Base-by-base conservation (phyloP, 2,888 invertebrate genomes). In the Cosmia pyralina region DNA sequence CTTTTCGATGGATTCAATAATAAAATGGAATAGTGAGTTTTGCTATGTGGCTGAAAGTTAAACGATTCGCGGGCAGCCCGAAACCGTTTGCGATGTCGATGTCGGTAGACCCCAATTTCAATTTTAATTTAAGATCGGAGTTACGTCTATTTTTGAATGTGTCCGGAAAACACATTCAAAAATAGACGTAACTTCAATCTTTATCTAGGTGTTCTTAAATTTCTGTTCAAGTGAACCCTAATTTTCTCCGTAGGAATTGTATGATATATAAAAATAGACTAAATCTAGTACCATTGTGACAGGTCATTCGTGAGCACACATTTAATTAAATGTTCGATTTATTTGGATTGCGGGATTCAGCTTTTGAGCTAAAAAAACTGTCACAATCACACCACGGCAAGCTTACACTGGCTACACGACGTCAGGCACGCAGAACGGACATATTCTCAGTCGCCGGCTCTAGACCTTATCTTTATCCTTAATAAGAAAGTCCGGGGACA, bases 401-500 rank as follows among this genome's bases (percentile, higher is more conserved):
- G 72, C 66, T 75, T 74, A 75, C 48, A 75, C 73, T 81, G 58
- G 17, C 44, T 50, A 48, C 46, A 48, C 41, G 55, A 55, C 28
- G 53, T 69, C 57, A 64, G 11, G 2, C 19, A 41, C 8, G 28
- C 52, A 41, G 4, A n/a, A 28, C 28, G 17, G 48, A 72, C 69
- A 74, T 67, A 71, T 74, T 79, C 44, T 67, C 53, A 69, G 53
- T 63, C 22, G 6, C 34, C 1, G 8, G 41, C 58, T 58, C n/a
- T 65, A 52, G 13, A 46, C 15, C 22, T 66, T 63, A 44, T 55
- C 69, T 71, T 71, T 64, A 44, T 34, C 58, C 17, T 53, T 73
- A 72, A 81, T 57, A 72, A 72, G 28, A 81, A 70, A 69, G 57
- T 67, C 59, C 46, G 57, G 48, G 63, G n/a, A 75, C 58, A 69